Percentiles rank a stretch among this genome's conserved stretches.
Conservation (phyloP, 2,888 invertebrate genomes). For the Theretra japonica region DNA sequence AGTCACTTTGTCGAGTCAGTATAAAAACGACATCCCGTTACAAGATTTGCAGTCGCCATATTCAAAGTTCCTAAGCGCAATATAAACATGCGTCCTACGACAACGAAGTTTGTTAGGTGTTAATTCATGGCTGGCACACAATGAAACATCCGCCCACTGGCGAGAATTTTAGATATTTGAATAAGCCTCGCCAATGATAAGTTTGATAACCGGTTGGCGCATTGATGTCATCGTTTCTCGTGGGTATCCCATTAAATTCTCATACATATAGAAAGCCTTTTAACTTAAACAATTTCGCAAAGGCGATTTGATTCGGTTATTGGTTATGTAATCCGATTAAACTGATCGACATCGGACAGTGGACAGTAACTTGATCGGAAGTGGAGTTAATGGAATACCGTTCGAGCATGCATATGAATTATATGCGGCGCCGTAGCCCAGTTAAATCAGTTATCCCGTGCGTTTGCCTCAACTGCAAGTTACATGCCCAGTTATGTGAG, state of each 20-base stretch:
- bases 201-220: conserved; percentile 32
- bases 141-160: conserved; percentile 7
- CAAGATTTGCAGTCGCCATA: background rate
- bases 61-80: conserved; percentile 1
- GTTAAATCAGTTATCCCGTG: conserved; percentile 5
- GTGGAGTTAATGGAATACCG: conserved; percentile 14
- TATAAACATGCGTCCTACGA: conserved; percentile 10
- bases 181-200: conserved; percentile 27
- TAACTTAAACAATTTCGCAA: background rate
- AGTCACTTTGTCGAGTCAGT: too few species aligned
- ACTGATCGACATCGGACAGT: background rate
- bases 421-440: background rate
- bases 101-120: conserved; percentile 15
- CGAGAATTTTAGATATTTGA: conserved; percentile 25
- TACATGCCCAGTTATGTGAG: too few species aligned
- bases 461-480: too few species aligned
- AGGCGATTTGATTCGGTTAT: background rate
- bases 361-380: background rate
- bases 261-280: background rate
- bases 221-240: conserved; percentile 32
- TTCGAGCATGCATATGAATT: background rate
- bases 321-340: background rate
- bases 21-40: background rate
- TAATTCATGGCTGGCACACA: conserved; percentile 15
- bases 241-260: conserved; percentile 15